A percentile compares a stretch with the other conserved stretches of the same genome.
Conservation (phyloP, 2,113 vertebrate genomes). For the Nyctereutes procyonoides region DNA sequence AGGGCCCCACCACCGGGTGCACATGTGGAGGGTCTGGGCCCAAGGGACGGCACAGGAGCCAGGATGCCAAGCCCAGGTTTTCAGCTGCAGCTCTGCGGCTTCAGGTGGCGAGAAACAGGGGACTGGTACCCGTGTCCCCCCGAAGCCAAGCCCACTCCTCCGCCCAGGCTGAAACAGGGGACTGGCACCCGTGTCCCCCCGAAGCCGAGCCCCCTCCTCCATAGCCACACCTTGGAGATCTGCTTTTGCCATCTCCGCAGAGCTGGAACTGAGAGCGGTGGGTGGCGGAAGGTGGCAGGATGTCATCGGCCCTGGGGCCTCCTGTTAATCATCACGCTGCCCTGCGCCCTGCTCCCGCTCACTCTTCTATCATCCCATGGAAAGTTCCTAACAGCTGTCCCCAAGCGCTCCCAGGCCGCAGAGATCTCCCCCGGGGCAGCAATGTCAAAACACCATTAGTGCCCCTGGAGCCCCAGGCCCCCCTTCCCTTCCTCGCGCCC, state of each 20-base stretch:
- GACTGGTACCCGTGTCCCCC: too few species aligned
- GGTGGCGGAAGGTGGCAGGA: not conserved
- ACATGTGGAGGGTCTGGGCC: not conserved
- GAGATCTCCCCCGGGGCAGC: constrained; percentile 55
- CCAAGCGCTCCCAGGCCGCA: constrained; percentile 12
- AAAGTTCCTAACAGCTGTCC: constrained; percentile 76
- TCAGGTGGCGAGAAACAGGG: too few species aligned
- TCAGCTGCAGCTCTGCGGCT: too few species aligned
- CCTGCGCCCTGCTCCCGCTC: rapidly evolving
- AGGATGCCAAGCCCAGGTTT: too few species aligned
- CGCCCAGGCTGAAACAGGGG: too few species aligned
- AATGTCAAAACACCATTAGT: constrained; percentile 75
- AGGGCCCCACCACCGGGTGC: not conserved
- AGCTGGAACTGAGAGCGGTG: not conserved
- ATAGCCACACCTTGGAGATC: not conserved
- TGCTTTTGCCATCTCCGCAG: not conserved
- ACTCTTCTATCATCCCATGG: not conserved
- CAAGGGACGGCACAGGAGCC: too few species aligned
- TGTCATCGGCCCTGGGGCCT: not conserved
- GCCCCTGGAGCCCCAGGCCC: not conserved
- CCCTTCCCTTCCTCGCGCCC: not conserved
- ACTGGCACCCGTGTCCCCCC: too few species aligned
- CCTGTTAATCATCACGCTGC: not conserved
- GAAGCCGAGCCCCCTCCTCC: too few species aligned
- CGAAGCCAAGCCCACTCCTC: too few species aligned